These are phyloP conservation scores for Cyprinodon tularosa DNA, from an alignment of 2,113 vertebrate species.

Conservation along the genomic window DNA sequence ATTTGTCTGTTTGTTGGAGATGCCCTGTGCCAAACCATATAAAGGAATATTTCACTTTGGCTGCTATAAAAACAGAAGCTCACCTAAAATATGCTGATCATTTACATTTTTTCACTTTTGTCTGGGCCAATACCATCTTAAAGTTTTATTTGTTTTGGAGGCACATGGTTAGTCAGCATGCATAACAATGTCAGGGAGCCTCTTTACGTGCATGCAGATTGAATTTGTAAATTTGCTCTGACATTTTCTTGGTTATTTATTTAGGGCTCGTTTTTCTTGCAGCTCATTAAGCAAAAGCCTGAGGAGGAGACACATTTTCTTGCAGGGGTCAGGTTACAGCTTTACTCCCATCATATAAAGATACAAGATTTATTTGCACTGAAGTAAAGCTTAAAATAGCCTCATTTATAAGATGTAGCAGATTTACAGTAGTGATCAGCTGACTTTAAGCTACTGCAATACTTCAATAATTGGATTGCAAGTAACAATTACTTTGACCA, in stretches of 20 bases:
- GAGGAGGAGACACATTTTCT: constrained; percentile 2
- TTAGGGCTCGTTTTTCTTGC: not conserved
- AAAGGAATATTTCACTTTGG: constrained; percentile 18
- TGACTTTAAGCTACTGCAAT: not conserved
- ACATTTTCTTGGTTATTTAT: constrained; percentile 13
- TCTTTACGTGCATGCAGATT: constrained; percentile 24
- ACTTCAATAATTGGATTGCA: not conserved
- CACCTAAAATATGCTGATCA: constrained; percentile 1
- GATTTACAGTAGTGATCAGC: too few species aligned
- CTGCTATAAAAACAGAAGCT: constrained; percentile 5
- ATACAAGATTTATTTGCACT: not conserved
- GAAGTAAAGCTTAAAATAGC: not conserved
- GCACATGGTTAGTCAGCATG: constrained; percentile 17
- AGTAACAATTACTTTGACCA: not conserved
- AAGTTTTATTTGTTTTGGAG: constrained; percentile 6
- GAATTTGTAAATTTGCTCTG: constrained; percentile 20
- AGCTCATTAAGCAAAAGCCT: not conserved
- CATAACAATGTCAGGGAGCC: constrained; percentile 22
- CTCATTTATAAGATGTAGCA: not conserved
- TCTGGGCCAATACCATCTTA: not conserved
- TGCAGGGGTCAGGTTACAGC: not conserved
- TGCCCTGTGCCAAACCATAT: constrained; percentile 1
- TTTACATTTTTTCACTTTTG: not conserved
- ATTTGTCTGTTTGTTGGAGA: constrained; percentile 16
- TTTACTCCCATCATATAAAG: not conserved